A percentile compares a stretch with the other conserved stretches of the same genome.
Conservation (phyloP, 1,140 invertebrate species). For the Micrasema longulum region DNA sequence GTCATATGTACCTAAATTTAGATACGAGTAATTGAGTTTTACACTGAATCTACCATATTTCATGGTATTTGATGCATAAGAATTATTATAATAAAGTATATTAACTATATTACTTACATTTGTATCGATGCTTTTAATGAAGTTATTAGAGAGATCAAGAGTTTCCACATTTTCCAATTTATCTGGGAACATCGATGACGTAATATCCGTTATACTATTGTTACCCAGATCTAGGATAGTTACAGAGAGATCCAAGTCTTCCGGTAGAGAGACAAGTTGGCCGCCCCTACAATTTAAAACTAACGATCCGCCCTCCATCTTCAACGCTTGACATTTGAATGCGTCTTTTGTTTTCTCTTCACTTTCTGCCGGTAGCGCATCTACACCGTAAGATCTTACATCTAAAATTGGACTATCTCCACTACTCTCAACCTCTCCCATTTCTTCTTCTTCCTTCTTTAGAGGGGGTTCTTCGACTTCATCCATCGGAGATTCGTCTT, state of each 20-base stretch:
- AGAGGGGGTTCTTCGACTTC: constrained; percentile 7
- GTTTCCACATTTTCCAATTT: constrained; percentile 57
- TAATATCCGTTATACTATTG: constrained; percentile 23
- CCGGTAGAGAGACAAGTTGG: constrained; percentile 60
- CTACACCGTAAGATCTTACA: background rate
- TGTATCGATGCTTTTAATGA: constrained; percentile 56
- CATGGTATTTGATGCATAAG: background rate
- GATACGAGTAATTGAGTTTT: no score
- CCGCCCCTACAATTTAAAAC: constrained; percentile 61
- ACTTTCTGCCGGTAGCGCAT: no score
- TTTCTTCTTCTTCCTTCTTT: constrained; percentile 6
- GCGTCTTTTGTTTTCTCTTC: background rate
- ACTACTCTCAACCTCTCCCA: background rate
- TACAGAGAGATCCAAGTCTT: constrained; percentile 56
- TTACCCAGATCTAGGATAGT: constrained; percentile 4
- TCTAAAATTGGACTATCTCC: constrained; percentile 3
- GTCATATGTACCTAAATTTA: no score
- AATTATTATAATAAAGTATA: no score
- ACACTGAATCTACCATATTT: no score
- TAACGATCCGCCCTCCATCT: constrained; percentile 57
- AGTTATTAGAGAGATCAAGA: constrained; percentile 58
- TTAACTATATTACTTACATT: constrained; percentile 51
- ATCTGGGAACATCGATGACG: constrained; percentile 47
- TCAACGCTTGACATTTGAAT: constrained; percentile 36
- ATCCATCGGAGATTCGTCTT: constrained; percentile 22